phyloP scores from a whole-genome alignment of 2,888 invertebrate genomes.

The Chaetogeoica ovagalla region DNA sequence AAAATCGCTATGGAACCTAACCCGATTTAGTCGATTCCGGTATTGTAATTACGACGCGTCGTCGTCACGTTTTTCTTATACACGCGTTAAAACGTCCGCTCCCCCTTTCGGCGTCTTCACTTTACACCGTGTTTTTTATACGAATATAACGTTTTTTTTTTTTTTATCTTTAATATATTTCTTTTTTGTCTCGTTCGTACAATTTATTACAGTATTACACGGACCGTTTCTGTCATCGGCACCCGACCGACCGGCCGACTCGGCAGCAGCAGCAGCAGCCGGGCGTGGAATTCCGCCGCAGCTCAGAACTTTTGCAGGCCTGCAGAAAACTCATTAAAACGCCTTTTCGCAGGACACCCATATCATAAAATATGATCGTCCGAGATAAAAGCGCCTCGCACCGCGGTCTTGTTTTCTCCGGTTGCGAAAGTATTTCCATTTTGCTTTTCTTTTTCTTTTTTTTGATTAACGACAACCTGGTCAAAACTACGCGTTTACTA shows the following conservation, averaged over 20 bases:
- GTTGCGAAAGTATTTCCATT: constrained; percentile 33
- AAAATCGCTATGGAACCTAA: constrained; percentile 7
- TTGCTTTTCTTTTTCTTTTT: background rate
- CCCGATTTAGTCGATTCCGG: constrained; percentile 39
- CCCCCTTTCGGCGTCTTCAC: constrained; percentile 37
- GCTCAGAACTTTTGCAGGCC: constrained; percentile 33
- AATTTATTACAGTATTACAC: constrained; percentile 43
- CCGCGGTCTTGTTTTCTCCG: constrained; percentile 25
- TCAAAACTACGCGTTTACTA: background rate
- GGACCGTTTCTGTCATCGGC: constrained; percentile 51
- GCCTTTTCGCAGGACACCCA: constrained; percentile 41
- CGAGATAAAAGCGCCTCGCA: background rate
- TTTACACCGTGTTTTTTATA: background rate
- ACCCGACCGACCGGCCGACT: constrained; percentile 37
- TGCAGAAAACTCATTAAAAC: constrained; percentile 52
- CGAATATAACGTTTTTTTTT: constrained; percentile 15
- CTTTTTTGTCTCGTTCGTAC: constrained; percentile 3
- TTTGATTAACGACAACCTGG: constrained; percentile 38
- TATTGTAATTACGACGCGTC: constrained; percentile 44
- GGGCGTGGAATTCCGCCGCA: constrained; percentile 43
- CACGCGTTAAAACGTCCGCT: constrained; percentile 23
- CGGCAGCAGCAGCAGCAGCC: background rate
- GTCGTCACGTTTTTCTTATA: background rate
- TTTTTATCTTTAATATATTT: background rate
- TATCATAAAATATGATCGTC: constrained; percentile 48